Percentiles rank a stretch among this genome's conserved stretches.
These are phyloP conservation scores for Cantharis rufa DNA, from an alignment of 2,888 invertebrate species.

Conservation along the genomic window DNA sequence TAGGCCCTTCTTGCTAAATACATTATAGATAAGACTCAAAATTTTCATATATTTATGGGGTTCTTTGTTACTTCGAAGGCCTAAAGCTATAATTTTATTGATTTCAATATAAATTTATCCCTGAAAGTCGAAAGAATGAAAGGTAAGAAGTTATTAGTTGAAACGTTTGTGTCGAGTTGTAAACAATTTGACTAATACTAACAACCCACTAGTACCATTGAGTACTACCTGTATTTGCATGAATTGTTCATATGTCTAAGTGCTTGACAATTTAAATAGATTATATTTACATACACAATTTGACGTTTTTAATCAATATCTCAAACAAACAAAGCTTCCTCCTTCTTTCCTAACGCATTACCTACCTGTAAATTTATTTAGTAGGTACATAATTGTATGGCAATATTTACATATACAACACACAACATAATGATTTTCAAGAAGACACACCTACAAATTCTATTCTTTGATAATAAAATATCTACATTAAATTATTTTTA, in stretches of 20 bases:
- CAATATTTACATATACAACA: constrained; percentile 12
- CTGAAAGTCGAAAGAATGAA: too few species aligned
- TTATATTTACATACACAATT: constrained; percentile 22
- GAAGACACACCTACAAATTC: constrained; percentile 4
- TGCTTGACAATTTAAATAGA: constrained; percentile 24
- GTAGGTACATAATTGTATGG: constrained; percentile 7
- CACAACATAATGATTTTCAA: constrained; percentile 5
- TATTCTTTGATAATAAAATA: not conserved
- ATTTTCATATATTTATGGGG: too few species aligned
- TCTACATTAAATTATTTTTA: not conserved
- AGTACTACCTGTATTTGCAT: constrained; percentile 19
- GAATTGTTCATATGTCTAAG: constrained; percentile 16
- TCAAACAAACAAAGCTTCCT: constrained; percentile 1
- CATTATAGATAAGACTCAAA: too few species aligned
- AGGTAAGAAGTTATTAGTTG: constrained; percentile 29
- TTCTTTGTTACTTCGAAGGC: too few species aligned
- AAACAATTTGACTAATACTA: constrained; percentile 20
- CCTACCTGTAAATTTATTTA: constrained; percentile 12
- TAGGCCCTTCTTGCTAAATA: too few species aligned
- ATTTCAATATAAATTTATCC: too few species aligned
- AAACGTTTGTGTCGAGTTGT: constrained; percentile 27
- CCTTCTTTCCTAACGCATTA: constrained; percentile 1
- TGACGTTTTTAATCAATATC: constrained; percentile 18
- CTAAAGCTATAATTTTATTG: too few species aligned
- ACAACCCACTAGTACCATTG: constrained; percentile 13